Evolutionary conservation across 2,888 invertebrate genomes (phyloP), one percentile per base, ranked within the genome.

Genomic region (Drosophila meridiana): DNA sequence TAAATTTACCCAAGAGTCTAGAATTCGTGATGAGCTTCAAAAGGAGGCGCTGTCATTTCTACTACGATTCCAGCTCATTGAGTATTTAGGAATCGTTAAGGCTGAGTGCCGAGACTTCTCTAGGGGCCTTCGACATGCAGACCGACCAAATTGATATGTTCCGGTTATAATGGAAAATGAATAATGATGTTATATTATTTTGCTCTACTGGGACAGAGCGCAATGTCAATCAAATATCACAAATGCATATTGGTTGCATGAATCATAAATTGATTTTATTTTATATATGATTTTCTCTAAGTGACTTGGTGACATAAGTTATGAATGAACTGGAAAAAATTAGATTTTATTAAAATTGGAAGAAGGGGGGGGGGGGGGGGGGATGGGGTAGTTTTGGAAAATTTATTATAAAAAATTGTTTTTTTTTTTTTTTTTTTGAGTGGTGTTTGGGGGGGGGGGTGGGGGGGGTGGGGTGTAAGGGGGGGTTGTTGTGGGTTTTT

Each of bases 1-100:
- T 61, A 70, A 67, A 68, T 65, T 61, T 61, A 26, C 50, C 63
- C 63, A 64, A 59, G 53, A 67, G 77, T 38, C 48, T 71, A 70
- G 20, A 60, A 79, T 79, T 52, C 47, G 48, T 42, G 42, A 75
- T 75, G 62, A 62, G 48, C 48, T 9, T 30, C 40, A 60, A 62
- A 42, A 20, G 20, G 4, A 20, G 14, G 2, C 1, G 26, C 9
- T 38, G 32, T 9, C n/a, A 43, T 9, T 20, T 14, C 30, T 26
- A 9, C 13, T 13, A 9, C 28, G 8, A 43, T 43, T 65, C 40
- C 40, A 14, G 56, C 20, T 32, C 56, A 30, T 42, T 57, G 56
- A 30, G 32, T 20, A 20, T 42, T 42, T 57, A 26, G 56, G 5
- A 42, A 42, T 13, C 38, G 36, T 53, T 36, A 13, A 13, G 36